Percentiles rank a stretch among this genome's conserved stretches.
Evolutionary conservation across 2,888 invertebrate genomes (phyloP).

Genomic region (Microctonus hyperodae): DNA sequence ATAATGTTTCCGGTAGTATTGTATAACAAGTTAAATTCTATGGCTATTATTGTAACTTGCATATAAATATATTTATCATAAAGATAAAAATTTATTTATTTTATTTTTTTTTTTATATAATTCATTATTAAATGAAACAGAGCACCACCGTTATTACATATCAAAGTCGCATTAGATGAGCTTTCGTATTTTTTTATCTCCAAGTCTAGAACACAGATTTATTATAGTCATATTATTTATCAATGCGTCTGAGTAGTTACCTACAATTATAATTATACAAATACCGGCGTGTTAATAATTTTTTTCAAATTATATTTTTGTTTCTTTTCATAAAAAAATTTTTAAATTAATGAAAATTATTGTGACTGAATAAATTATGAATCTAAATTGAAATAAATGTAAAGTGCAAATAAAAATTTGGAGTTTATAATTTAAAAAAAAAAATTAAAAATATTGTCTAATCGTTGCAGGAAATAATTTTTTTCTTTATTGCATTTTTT

Average conservation of each 20-base stretch:
- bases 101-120: constrained; percentile 38
- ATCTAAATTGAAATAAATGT: background rate
- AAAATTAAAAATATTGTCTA: background rate
- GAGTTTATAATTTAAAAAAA: background rate
- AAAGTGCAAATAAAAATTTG: background rate
- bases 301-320: background rate
- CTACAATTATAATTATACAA: constrained; percentile 6
- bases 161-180: constrained; percentile 49
- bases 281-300: constrained; percentile 20
- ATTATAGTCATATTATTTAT: constrained; percentile 33
- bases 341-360: background rate
- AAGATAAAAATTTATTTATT: constrained; percentile 42
- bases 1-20: constrained; percentile 46
- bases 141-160: constrained; percentile 62
- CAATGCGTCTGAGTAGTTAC: background rate
- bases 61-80: constrained; percentile 23
- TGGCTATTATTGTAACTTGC: constrained; percentile 44
- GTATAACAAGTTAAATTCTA: constrained; percentile 57
- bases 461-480: too few relatives aligned
- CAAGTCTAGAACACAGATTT: constrained; percentile 36
- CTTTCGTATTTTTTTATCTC: background rate
- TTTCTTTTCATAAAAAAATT: background rate
- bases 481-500: background rate
- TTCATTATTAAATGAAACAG: constrained; percentile 56
- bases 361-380: background rate